Percentiles rank a stretch among this genome's conserved stretches.
These are phyloP conservation scores for Ptychoptera contaminata DNA, from an alignment of 2,888 invertebrate species.

Conservation along the genomic window DNA sequence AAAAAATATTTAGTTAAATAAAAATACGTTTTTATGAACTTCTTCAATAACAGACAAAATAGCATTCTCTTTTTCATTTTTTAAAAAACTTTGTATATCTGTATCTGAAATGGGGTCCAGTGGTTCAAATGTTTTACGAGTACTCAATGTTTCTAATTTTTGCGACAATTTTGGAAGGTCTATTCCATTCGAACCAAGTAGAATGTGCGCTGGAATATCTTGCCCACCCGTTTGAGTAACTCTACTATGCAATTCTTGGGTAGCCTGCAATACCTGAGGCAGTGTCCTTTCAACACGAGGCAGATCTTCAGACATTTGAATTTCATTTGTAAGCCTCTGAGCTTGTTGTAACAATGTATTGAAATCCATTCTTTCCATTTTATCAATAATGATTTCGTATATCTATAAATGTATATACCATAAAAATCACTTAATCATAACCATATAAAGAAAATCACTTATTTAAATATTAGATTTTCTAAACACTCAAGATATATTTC, in stretches of 20 bases:
- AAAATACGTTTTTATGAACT: slow-evolving; percentile 63
- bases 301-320: slow-evolving; percentile 69
- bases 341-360: slow-evolving; percentile 80
- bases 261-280: slow-evolving; percentile 81
- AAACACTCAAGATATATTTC: too few relatives aligned
- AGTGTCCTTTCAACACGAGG: slow-evolving; percentile 79
- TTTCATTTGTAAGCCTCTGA: slow-evolving; percentile 78
- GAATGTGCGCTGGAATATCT: slow-evolving; percentile 86
- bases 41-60: slow-evolving; percentile 82
- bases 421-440: too few relatives aligned
- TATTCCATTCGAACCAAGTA: slow-evolving; percentile 82
- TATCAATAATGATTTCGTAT: too few relatives aligned
- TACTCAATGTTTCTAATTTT: slow-evolving; percentile 74
- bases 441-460: too few relatives aligned
- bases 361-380: slow-evolving; percentile 43
- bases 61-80: slow-evolving; percentile 89
- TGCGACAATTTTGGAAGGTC: slow-evolving; percentile 88
- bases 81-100: slow-evolving; percentile 76
- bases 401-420: too few relatives aligned
- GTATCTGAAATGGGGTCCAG: slow-evolving; percentile 81
- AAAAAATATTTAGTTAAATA: neutral
- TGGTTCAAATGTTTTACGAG: slow-evolving; percentile 74
- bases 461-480: too few relatives aligned
- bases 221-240: slow-evolving; percentile 74
- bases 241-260: slow-evolving; percentile 73